These are phyloP conservation scores for Portunus trituberculatus DNA, from an alignment of 1,140 invertebrate genomes.

Conservation along the genomic window DNA sequence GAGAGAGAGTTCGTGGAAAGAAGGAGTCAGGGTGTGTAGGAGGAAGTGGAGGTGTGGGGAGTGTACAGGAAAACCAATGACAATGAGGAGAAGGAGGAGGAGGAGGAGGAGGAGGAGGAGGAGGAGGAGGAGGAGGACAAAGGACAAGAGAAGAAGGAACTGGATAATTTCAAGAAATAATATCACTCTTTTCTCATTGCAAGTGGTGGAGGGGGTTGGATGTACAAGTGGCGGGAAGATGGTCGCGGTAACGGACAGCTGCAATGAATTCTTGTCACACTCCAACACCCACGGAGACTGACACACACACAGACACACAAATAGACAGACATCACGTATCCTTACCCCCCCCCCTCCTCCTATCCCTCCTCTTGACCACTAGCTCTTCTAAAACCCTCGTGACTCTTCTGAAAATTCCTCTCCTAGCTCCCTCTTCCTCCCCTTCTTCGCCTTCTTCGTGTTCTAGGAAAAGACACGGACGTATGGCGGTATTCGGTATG, in stretches of 20 bases:
- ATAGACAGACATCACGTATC: neutral
- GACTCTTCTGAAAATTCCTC: neutral
- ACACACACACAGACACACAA: no score
- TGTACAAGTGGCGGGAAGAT: neutral
- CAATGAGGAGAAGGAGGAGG: neutral
- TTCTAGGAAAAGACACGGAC: neutral
- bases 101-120: neutral
- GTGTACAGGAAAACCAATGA: slow-evolving; percentile 8
- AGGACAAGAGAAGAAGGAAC: neutral
- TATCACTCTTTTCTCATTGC: no score
- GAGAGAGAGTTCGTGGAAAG: neutral
- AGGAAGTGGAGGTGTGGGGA: neutral
- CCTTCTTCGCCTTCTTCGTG: neutral
- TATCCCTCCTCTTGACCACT: neutral
- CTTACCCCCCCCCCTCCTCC: neutral
- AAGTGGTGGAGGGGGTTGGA: neutral
- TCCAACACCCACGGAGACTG: neutral
- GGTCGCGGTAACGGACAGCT: neutral
- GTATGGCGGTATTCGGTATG: no score
- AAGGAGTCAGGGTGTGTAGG: neutral
- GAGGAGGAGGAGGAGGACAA: neutral
- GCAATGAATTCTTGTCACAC: neutral
- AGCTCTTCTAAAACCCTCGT: neutral
- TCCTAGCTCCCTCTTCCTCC: no score
- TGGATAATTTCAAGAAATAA: no score